A percentile compares a stretch with the other conserved stretches of the same genome.
Conservation (phyloP, 2,797 vertebrate genomes). For the Pseudochirops cupreus region DNA sequence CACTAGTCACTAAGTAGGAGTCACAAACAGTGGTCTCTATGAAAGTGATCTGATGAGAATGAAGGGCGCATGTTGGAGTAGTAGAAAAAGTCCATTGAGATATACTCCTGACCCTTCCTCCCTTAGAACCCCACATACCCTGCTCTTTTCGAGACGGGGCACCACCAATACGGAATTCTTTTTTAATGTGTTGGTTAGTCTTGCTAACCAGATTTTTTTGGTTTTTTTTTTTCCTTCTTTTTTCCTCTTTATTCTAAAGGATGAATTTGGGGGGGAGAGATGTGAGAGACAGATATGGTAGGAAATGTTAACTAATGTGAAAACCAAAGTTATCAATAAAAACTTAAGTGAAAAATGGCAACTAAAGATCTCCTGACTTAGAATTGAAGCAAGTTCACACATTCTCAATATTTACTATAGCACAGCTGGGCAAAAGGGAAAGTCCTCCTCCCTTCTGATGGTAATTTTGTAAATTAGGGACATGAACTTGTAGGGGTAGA, state of each 20-base stretch:
- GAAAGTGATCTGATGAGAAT: background rate
- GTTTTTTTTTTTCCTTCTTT: background rate
- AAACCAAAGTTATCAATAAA: background rate
- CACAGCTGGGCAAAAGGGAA: background rate
- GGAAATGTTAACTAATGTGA: background rate
- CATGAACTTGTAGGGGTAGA: background rate
- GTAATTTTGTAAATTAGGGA: background rate
- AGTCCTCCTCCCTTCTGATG: background rate
- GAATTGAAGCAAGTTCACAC: background rate
- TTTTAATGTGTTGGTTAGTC: background rate
- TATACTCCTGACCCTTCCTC: background rate
- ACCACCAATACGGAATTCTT: background rate
- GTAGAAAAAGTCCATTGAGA: background rate
- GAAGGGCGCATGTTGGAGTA: background rate
- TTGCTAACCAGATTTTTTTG: background rate
- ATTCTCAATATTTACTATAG: background rate
- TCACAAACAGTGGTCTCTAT: background rate
- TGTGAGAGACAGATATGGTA: background rate
- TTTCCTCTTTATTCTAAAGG: background rate
- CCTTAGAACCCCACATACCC: background rate
- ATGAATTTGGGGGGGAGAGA: background rate
- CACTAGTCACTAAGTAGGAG: background rate
- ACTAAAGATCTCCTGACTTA: background rate
- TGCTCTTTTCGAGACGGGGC: background rate
- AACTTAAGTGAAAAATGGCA: background rate